A percentile compares a stretch with the other conserved stretches of the same genome.
phyloP scores from a whole-genome alignment of 2,797 vertebrate species.

The Melanotaenia boesemani region DNA sequence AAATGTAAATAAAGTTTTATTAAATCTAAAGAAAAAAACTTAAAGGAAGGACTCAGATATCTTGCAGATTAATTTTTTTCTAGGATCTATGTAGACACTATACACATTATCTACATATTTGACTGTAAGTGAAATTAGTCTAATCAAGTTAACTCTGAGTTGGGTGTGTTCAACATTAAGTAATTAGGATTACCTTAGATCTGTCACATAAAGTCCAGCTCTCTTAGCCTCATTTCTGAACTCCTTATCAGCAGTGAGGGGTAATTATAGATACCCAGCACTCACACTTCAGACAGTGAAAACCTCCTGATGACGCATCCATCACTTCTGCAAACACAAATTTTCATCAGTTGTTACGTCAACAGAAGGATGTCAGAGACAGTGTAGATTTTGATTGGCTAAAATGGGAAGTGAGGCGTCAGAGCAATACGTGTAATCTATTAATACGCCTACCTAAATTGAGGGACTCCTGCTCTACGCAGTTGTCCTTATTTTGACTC shows the following conservation, averaged over 20 bases:
- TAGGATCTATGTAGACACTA: neutral
- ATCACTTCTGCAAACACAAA: slow-evolving; percentile 19
- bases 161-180: neutral
- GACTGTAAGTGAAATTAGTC: neutral
- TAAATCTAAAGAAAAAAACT: neutral
- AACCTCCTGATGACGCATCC: slow-evolving; percentile 45
- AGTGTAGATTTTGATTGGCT: slow-evolving; percentile 48
- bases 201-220: slow-evolving; percentile 1
- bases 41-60: neutral
- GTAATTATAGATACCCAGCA: slow-evolving; percentile 39
- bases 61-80: neutral
- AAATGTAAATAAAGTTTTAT: neutral
- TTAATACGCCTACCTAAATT: slow-evolving; percentile 60
- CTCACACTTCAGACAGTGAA: slow-evolving; percentile 12
- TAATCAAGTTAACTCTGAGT: neutral
- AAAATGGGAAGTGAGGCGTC: slow-evolving; percentile 40
- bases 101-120: neutral
- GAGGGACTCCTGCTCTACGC: slow-evolving; percentile 68
- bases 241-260: slow-evolving; percentile 16
- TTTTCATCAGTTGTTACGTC: slow-evolving; percentile 46
- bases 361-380: slow-evolving; percentile 29
- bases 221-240: slow-evolving; percentile 17
- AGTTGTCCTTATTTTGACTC: slow-evolving; percentile 56
- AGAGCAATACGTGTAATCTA: slow-evolving; percentile 67
- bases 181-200: neutral